These are phyloP conservation scores for Stegostoma tigrinum DNA, from an alignment of 2,113 vertebrate genomes.

Conservation along the genomic window DNA sequence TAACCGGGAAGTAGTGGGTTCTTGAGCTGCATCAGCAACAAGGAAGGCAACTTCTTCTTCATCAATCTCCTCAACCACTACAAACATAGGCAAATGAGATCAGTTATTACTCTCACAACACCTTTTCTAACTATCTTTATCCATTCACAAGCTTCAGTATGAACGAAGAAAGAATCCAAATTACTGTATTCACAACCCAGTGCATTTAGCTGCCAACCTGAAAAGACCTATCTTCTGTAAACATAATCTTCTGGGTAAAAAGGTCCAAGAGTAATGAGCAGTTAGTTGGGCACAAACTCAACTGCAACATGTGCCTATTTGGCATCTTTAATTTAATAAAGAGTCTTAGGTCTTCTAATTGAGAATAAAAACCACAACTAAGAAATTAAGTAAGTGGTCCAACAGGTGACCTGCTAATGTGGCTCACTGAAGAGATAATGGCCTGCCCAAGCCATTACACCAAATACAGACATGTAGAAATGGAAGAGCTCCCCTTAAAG, in stretches of 20 bases:
- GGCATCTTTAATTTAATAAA: neutral
- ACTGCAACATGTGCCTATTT: neutral
- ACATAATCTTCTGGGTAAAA: neutral
- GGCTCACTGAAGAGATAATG: no score
- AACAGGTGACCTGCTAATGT: no score
- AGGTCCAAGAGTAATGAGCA: neutral
- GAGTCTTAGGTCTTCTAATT: neutral
- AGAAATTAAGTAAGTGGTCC: no score
- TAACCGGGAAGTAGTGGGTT: conserved; percentile 69
- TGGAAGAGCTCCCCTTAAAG: no score
- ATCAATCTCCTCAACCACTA: conserved; percentile 58
- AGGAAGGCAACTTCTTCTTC: conserved; percentile 59
- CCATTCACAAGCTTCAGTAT: neutral
- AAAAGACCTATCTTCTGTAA: neutral
- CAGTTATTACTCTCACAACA: neutral
- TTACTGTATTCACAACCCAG: neutral
- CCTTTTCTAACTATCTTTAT: neutral
- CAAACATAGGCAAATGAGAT: neutral
- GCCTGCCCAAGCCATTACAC: no score
- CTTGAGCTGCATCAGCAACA: conserved; percentile 50
- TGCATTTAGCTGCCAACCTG: neutral
- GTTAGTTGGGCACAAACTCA: neutral
- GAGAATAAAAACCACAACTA: neutral
- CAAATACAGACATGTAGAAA: no score
- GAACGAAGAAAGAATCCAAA: no score